phyloP scores from a whole-genome alignment of 2,113 vertebrate genomes.

The Muntiacus reevesi region DNA sequence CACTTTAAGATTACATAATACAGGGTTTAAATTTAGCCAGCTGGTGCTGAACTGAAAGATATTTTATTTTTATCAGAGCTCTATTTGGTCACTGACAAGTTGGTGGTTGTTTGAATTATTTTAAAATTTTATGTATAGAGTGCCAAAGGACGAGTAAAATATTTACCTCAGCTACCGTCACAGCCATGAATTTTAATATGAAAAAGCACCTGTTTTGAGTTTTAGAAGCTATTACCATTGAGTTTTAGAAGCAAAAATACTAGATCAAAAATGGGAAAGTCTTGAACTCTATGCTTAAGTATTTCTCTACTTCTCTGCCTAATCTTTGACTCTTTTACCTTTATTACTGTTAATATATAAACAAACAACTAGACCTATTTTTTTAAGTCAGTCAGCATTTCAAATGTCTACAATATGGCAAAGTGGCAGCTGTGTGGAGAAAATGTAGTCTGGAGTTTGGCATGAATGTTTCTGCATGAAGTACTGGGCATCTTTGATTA shows the following conservation, averaged over 20 bases:
- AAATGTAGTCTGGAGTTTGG: not conserved
- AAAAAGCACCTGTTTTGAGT: conserved; percentile 34
- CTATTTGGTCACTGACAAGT: conserved; percentile 58
- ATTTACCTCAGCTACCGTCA: conserved; percentile 43
- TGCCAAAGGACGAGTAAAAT: conserved; percentile 57
- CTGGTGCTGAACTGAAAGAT: conserved; percentile 56
- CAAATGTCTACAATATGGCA: not conserved
- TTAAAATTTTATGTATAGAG: conserved; percentile 38
- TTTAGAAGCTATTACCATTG: not conserved
- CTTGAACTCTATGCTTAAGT: conserved; percentile 1
- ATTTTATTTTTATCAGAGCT: conserved; percentile 71
- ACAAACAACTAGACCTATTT: not conserved
- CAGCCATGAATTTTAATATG: conserved; percentile 11
- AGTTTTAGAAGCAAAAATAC: not conserved
- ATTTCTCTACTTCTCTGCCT: not conserved
- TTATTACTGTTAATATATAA: not conserved
- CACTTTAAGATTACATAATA: conserved; percentile 72
- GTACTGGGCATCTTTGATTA: not conserved
- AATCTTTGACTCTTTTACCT: conserved; percentile 28
- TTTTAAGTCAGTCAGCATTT: conserved; percentile 7
- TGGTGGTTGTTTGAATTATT: conserved; percentile 53
- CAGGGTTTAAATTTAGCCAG: conserved; percentile 67
- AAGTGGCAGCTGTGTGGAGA: not conserved
- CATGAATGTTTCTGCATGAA: not conserved
- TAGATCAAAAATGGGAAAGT: not conserved